Evolutionary conservation across 2,888 invertebrate species (phyloP), one percentile per base, ranked within the genome.

Genomic region (Laspeyria flexula): DNA sequence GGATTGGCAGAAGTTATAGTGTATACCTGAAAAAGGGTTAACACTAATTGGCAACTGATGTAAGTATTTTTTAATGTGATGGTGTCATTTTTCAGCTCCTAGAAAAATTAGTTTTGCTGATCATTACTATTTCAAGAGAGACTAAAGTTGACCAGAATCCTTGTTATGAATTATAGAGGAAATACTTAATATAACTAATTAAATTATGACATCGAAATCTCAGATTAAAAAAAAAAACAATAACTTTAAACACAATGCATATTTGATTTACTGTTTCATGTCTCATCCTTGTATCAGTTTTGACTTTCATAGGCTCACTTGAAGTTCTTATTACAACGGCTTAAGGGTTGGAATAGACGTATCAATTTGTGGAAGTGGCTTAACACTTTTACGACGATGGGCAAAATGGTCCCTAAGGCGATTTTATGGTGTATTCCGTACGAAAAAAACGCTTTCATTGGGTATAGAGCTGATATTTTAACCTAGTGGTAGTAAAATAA

Each of bases 281-380:
- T 15, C 29, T 15, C 7, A 15, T 48, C 52, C 55, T 29, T 53
- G 42, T 31, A 21, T 38, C 35, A 45, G 27, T 58, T 56, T 60
- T 45, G 50, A 45, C 43, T 46, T 50, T 51, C 44, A 48, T 51
- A 43, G 48, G 23, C 35, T 13, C 34, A 50, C 31, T 44, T 44
- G 51, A 51, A 60, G 57, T 43, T 69, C 69, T 75, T 79, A 76
- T 70, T 50, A 33, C 65, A 43, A 55, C 10, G 62, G 18, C 12
- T 43, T 73, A 80, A 66, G 61, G 75, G 64, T 65, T 45, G 65
- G 51, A 77, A 70, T 79, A 55, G 66, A 35, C 11, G 56, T 65
- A 71, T 68, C 63, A 65, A 67, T 73, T 71, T 73, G 55, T 50
- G 43, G 33, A 71, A 73, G 69, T 70, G 69, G 69, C 64, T 74